A percentile compares a stretch with the other conserved stretches of the same genome.
These are phyloP conservation scores for Poecile atricapillus DNA, from an alignment of 2,113 vertebrate species.

Conservation along the genomic window DNA sequence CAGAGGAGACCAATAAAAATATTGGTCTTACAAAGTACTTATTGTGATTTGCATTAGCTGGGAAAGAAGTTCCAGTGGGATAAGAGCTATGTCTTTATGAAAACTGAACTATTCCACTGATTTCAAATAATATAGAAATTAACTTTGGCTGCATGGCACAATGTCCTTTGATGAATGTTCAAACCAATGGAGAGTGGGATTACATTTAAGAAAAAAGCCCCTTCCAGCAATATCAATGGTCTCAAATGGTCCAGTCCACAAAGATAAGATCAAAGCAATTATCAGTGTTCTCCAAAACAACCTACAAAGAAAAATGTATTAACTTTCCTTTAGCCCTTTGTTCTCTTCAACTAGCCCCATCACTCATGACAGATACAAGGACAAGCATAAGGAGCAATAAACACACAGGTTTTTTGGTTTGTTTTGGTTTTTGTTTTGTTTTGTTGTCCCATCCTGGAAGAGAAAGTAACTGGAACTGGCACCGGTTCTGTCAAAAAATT, in stretches of 20 bases:
- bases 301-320: neutral
- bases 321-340: neutral
- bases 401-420: neutral
- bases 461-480: neutral
- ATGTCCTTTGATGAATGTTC: neutral
- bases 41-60: neutral
- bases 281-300: neutral
- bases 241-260: neutral
- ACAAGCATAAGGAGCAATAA: neutral
- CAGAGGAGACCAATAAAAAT: neutral
- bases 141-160: fast-evolving
- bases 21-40: neutral
- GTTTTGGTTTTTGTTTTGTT: neutral
- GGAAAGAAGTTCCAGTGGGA: neutral
- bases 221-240: neutral
- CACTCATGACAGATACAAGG: neutral
- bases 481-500: neutral
- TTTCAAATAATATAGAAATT: neutral
- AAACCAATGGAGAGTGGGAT: fast-evolving
- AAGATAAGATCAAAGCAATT: neutral
- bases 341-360: neutral
- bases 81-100: neutral
- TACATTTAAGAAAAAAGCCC: neutral
- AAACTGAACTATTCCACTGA: neutral
- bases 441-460: neutral